phyloP scores from a whole-genome alignment of 2,113 vertebrate species.

The Potamarius usumacintae region DNA sequence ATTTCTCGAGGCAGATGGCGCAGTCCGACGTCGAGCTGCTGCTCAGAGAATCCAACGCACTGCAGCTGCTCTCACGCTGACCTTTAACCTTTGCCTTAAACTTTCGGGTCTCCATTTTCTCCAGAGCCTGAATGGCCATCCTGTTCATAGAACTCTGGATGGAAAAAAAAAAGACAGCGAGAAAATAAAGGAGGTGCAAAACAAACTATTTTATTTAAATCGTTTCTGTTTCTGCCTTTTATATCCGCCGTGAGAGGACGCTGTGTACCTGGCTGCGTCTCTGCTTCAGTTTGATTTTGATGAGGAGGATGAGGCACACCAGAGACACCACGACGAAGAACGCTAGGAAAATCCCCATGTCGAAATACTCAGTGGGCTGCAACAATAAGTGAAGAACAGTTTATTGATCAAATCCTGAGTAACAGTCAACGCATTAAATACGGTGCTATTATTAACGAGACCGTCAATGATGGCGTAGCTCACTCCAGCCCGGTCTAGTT shows the following conservation, averaged over 20 bases:
- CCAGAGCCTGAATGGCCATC: constrained; percentile 94
- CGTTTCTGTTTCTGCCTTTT: neutral
- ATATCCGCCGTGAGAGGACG: neutral
- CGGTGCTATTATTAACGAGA: neutral
- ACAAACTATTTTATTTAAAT: neutral
- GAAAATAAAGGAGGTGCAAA: neutral
- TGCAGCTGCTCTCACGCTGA: constrained; percentile 84
- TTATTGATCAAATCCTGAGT: neutral
- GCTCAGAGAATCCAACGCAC: constrained; percentile 89
- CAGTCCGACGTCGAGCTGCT: constrained; percentile 97
- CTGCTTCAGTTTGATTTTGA: constrained; percentile 99
- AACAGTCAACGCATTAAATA: neutral
- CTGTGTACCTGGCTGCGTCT: constrained; percentile 88
- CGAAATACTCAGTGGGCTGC: constrained; percentile 98
- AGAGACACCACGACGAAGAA: constrained; percentile 98
- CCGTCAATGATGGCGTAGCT: too few species aligned
- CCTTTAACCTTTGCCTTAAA: constrained; percentile 94
- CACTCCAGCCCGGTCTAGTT: too few species aligned
- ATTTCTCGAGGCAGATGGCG: constrained; percentile 99
- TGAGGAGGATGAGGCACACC: constrained; percentile 94
- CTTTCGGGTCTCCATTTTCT: constrained; percentile 98
- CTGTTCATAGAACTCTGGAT: constrained; percentile 94
- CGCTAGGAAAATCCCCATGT: constrained; percentile 98
- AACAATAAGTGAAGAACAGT: neutral
- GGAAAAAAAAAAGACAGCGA: neutral